phyloP scores from a whole-genome alignment of 2,797 vertebrate species.

The Columba guinea region DNA sequence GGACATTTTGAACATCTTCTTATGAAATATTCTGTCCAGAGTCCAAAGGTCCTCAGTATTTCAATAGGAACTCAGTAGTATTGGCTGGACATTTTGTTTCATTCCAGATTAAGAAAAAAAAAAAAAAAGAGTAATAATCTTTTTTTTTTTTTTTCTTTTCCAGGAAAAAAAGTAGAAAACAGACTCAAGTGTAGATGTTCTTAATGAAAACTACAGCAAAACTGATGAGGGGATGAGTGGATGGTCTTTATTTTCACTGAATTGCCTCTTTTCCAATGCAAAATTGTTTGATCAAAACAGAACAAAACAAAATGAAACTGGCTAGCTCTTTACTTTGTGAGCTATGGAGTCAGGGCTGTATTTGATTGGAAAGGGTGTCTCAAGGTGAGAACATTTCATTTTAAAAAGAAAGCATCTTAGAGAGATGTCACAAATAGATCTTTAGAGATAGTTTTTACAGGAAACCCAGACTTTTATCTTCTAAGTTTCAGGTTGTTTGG shows the following conservation, averaged over 20 bases:
- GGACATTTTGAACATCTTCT: background rate
- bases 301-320: background rate
- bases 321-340: background rate
- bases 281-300: background rate
- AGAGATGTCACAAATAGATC: background rate
- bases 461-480: background rate
- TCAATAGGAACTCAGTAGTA: background rate
- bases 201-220: background rate
- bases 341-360: background rate
- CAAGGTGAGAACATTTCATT: background rate
- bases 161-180: background rate
- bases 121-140: background rate
- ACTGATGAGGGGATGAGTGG: background rate
- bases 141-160: no score
- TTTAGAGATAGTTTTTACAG: background rate
- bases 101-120: background rate
- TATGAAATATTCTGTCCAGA: background rate
- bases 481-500: background rate
- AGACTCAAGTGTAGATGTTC: background rate
- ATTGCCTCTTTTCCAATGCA: background rate
- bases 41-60: conserved; percentile 8
- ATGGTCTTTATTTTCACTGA: background rate
- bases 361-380: background rate
- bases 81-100: conserved; percentile 61
- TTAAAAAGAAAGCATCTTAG: background rate